Base-by-base conservation (phyloP, 2,888 invertebrate genomes). In the Aporophyla nigra region DNA sequence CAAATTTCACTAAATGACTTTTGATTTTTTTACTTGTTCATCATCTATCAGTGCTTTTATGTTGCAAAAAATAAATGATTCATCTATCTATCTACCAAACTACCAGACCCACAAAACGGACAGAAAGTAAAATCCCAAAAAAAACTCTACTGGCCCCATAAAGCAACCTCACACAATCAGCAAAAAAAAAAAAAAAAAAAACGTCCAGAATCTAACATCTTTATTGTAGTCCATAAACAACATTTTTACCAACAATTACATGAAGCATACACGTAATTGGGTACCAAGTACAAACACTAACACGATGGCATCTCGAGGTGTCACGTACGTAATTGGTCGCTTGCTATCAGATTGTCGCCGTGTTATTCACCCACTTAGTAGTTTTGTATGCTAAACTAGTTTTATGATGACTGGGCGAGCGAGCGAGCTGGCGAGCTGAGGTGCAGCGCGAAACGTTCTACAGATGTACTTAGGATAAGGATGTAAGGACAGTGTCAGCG, bases 301-400 rank as follows among this genome's bases (percentile, higher is more conserved):
- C 82, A 86, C 87, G 93, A 94, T 94, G 89, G 72, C 86, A 94
- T 93, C 93, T 86, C 87, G 86, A 95, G 95, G 95, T 95, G 96
- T 94, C 96, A 96, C 96, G 96, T 96, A 96, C 96, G 93, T 96
- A 96, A 96, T 96, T 96, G 96, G 93, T 83, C 86, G 76, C 56
- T 53, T 74, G 62, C 87, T 94, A 96, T 96, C 95, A 87, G 95
- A 95, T 96, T 87, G 87, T 82, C 12, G 12, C 21, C 80, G 90
- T 89, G 90, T 91, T 90, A 90, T 91, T 94, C 94, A 93, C 93
- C 95, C 93, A 94, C 93, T 93, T 91, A 89, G 88, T 90, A 89
- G 88, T 91, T 94, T 92, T 91, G 94, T 95, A 95, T 95, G 94
- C 95, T 93, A 93, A 95, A 93, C 94, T 95, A 93, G 96, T 94